Percentiles rank a stretch among this genome's conserved stretches.
These are phyloP conservation scores for Glaucopsyche alexis DNA, from an alignment of 2,888 invertebrate species.

Conservation along the genomic window DNA sequence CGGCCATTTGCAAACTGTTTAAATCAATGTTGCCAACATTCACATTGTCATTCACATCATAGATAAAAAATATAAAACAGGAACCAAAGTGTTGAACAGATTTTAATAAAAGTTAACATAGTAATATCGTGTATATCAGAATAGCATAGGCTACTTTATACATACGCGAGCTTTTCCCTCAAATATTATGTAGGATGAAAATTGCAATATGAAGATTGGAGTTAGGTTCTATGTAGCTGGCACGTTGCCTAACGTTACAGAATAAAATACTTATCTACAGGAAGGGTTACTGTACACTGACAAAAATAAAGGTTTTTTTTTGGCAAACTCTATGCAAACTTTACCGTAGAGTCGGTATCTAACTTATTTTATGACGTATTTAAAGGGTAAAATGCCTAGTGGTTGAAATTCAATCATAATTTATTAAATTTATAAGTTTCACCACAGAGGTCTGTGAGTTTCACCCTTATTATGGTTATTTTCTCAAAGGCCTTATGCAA, in stretches of 20 bases:
- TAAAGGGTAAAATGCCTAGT: too few species aligned
- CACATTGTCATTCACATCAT: too few species aligned
- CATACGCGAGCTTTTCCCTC: background rate
- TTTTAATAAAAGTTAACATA: background rate
- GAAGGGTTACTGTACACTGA: background rate
- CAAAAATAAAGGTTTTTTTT: background rate
- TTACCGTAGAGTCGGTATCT: too few species aligned
- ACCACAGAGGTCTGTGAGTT: too few species aligned
- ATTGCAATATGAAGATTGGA: constrained; percentile 10
- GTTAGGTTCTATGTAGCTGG: background rate
- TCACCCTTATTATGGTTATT: too few species aligned
- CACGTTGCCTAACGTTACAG: background rate
- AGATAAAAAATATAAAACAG: too few species aligned
- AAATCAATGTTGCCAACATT: too few species aligned
- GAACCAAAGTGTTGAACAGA: background rate
- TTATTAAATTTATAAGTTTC: too few species aligned
- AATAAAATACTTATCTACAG: constrained; percentile 11
- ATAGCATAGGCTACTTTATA: background rate
- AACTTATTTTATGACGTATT: too few species aligned
- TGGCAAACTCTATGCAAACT: background rate
- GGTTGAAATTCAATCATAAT: too few species aligned
- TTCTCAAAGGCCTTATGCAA: too few species aligned
- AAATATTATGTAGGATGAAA: background rate
- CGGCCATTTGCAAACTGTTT: too few species aligned
- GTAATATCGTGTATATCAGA: background rate